phyloP scores from a whole-genome alignment of 2,113 vertebrate species.

The Pteronura brasiliensis region DNA sequence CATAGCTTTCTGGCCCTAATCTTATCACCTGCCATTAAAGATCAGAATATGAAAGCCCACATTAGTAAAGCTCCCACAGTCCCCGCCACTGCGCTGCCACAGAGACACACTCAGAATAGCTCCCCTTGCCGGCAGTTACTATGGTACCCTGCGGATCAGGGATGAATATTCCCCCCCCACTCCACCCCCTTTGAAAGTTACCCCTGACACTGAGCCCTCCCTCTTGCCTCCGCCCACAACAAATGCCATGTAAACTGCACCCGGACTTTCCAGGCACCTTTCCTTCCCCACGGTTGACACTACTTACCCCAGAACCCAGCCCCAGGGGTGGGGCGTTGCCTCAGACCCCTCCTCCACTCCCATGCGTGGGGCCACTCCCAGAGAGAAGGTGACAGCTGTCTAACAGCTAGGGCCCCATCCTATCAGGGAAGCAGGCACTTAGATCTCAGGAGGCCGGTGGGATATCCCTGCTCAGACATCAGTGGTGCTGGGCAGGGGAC shows the following conservation, averaged over 20 bases:
- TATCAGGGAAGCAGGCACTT: not conserved
- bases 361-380: not conserved
- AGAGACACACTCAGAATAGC: conserved; percentile 31
- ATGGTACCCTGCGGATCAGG: not conserved
- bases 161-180: not conserved
- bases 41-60: conserved; percentile 35
- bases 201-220: not conserved
- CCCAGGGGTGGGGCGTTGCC: not conserved
- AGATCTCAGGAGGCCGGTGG: not conserved
- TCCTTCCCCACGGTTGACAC: not conserved
- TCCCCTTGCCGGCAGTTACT: conserved; percentile 36
- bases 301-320: no score
- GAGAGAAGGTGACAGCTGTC: not conserved
- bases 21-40: conserved; percentile 55
- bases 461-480: not conserved
- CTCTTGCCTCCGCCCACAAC: not conserved
- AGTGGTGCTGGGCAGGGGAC: no score
- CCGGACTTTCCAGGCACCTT: not conserved
- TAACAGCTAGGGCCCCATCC: not conserved
- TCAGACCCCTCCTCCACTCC: not conserved
- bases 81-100: not conserved
- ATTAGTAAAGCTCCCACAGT: not conserved
- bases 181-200: not conserved
- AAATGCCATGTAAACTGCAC: not conserved
- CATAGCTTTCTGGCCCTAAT: conserved; percentile 41